Conservation (phyloP, 1,140 invertebrate species). For the Drosophila auraria region DNA sequence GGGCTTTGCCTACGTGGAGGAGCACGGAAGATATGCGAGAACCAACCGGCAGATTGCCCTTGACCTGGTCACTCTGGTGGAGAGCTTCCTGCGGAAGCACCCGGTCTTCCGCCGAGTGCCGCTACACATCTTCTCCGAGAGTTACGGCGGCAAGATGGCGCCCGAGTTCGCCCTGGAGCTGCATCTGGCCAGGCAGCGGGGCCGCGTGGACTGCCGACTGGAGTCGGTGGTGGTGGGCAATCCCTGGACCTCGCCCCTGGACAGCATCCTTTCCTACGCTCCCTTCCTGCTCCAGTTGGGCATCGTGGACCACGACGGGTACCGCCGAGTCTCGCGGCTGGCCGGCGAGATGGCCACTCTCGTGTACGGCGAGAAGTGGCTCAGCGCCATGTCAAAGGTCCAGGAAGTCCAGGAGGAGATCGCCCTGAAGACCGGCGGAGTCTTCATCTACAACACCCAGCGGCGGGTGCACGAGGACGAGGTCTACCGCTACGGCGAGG, state of each 20-base stretch:
- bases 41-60: conserved; percentile 91
- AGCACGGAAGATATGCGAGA: conserved; percentile 86
- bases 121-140: conserved; percentile 94
- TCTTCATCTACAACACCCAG: conserved; percentile 68
- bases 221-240: conserved; percentile 93
- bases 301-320: conserved; percentile 88
- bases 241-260: conserved; percentile 94
- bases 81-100: conserved; percentile 87
- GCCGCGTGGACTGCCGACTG: conserved; percentile 89
- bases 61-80: conserved; percentile 91
- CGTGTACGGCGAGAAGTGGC: conserved; percentile 87
- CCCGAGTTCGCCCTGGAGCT: conserved; percentile 89
- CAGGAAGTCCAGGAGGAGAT: conserved; percentile 49
- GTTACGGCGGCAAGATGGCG: conserved; percentile 96
- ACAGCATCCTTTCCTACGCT: conserved; percentile 92
- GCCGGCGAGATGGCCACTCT: conserved; percentile 85
- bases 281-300: conserved; percentile 87
- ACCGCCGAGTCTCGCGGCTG: conserved; percentile 85
- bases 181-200: conserved; percentile 87
- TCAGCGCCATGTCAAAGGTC: conserved; percentile 84
- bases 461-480: conserved; percentile 53
- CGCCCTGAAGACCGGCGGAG: conserved; percentile 37
- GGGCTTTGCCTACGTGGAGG: conserved; percentile 93
- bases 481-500: conserved; percentile 70
- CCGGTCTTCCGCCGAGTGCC: conserved; percentile 90